phyloP scores from a whole-genome alignment of 2,888 invertebrate species.

The Frankliniella intonsa region DNA sequence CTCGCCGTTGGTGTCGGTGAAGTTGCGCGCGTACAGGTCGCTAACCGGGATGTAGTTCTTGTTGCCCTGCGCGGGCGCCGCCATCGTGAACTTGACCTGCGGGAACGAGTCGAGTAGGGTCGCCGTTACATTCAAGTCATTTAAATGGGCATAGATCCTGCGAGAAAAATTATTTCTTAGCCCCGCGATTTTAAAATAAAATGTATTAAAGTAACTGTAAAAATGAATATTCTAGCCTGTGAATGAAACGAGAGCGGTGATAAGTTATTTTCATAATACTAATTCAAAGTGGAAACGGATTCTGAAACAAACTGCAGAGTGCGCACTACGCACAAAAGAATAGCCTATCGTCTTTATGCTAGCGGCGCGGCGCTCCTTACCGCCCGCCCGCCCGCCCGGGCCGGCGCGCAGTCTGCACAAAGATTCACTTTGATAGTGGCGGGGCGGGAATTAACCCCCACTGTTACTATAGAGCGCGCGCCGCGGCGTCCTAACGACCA shows the following conservation, averaged over 20 bases:
- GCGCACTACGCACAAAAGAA: not conserved
- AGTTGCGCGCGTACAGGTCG: slow-evolving; percentile 65
- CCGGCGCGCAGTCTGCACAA: not conserved
- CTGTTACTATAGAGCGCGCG: too few species aligned
- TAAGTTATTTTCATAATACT: too few species aligned
- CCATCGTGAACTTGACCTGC: slow-evolving; percentile 58
- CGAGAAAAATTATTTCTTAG: not conserved
- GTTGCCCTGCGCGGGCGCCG: slow-evolving; percentile 68
- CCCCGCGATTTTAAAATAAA: not conserved
- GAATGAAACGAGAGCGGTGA: too few species aligned
- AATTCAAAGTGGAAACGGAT: too few species aligned
- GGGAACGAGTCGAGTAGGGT: too few species aligned
- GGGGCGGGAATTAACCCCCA: too few species aligned
- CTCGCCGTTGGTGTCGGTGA: slow-evolving; percentile 74
- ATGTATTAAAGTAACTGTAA: too few species aligned
- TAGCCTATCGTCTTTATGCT: not conserved
- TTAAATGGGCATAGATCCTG: too few species aligned
- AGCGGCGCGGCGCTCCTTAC: not conserved
- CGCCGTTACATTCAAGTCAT: not conserved
- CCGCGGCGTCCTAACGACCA: not conserved
- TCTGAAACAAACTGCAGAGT: too few species aligned
- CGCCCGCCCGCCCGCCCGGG: not conserved
- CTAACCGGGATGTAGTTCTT: slow-evolving; percentile 66
- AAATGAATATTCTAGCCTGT: too few species aligned
- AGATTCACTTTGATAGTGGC: too few species aligned